Evolutionary conservation across 2,888 invertebrate species (phyloP), one percentile per base, ranked within the genome.

Genomic region (Drosophila maculinotata): DNA sequence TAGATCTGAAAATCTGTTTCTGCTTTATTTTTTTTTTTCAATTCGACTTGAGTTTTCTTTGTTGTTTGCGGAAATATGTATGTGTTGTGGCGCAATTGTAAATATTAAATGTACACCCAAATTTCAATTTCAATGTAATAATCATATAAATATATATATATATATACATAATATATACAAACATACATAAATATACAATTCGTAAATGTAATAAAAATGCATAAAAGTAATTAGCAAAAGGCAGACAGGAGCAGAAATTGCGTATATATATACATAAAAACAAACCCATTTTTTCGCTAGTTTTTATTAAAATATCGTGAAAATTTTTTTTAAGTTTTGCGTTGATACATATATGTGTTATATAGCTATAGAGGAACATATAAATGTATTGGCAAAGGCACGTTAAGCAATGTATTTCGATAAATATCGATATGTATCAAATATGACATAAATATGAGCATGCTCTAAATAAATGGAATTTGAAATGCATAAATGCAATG

Each of bases 1-100:
- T 3, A 20, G 20, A 20, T 20, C 20, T 20, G 20, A 4, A 49
- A 33, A 20, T n/a, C n/a, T 44, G 5, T 36, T 54, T 35, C 48
- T 8, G 44, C 33, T 30, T 26, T n/a, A 9, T 23, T 44, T 35
- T 8, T n/a, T n/a, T 35, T 3, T n/a, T 30, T 45, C 20, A 20
- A 20, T 20, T 20, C 4, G 20, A 2, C 20, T 20, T 20, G 14
- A 41, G 14, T 39, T 25, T 51, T 28, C 25, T 30, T 42, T 38
- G 35, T 49, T 45, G 23, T 44, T 41, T 36, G 26, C n/a, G n/a
- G n/a, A n/a, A n/a, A n/a, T n/a, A 41, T 38, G 14, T 45, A 60
- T 39, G 20, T 47, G 23, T 49, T 58, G 30, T 28, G 33, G 35
- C 45, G 38, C 57, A 39, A 58, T 31, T 68, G 70, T 69, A 68